Evolutionary conservation across 1,140 invertebrate genomes (phyloP), one percentile per base, ranked within the genome.

Genomic region (Mactra quadrangularis): DNA sequence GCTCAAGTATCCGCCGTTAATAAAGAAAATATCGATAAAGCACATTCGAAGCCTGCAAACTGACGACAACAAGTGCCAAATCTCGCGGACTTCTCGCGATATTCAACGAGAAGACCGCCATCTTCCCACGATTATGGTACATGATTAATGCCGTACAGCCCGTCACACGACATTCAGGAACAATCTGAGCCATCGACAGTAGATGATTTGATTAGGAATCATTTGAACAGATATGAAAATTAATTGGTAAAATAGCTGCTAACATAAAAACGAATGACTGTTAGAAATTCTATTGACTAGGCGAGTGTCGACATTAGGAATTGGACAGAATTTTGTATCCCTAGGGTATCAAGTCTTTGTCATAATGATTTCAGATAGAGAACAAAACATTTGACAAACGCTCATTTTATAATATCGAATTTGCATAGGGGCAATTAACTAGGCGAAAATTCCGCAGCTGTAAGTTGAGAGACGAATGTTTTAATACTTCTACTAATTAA

Each of bases 201-300:
- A 59, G 64, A 70, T 81, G 64, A 81, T 70, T 81, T 81, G 64
- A 81, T 70, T 81, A 81, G 77, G 52, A 35, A 59, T 53, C 77
- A 81, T 81, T 81, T 41, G 77, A 81, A 71, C 64, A 81, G 77
- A 81, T 81, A 81, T 81, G 77, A 81, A 81, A 81, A 81, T 81
- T 81, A 81, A 81, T 81, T 81, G 77, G 62, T 45, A 70, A 81
- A 81, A 81, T 81, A 70, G 77, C 66, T 81, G 77, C 35, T 55
- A 59, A 71, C 66, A 81, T 47, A 81, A 81, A 70, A 62, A 55
- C 31, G 47, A 31, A 68, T 35, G 27, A 19, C 59, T 76, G 74
- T 76, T 74, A 66, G 77, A 57, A 68, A 70, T 13, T 57, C 45
- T 68, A 78, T 59, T 81, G 66, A 81, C 66, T 33, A 57, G 57